A percentile compares a stretch with the other conserved stretches of the same genome.
phyloP scores from a whole-genome alignment of 2,888 invertebrate genomes.

The Coleophora deauratella region DNA sequence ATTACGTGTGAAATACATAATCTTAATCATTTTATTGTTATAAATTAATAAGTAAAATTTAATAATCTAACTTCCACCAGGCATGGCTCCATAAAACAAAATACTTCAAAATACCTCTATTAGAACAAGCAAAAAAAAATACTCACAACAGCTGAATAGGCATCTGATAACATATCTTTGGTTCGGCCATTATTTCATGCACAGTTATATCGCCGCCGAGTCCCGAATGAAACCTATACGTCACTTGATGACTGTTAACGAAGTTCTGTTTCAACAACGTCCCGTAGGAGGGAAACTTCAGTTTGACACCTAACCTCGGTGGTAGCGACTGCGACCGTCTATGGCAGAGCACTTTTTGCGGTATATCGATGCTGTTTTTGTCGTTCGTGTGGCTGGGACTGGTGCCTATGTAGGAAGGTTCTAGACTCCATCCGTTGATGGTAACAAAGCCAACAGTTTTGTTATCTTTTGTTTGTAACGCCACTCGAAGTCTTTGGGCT shows the following conservation, averaged over 20 bases:
- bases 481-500: constrained; percentile 74
- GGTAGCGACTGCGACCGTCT: constrained; percentile 89
- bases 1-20: no score
- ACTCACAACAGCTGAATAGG: constrained; percentile 92
- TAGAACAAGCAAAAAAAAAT: background rate
- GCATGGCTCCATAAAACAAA: no score
- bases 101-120: no score
- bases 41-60: no score
- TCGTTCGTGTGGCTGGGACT: constrained; percentile 79
- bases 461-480: constrained; percentile 74
- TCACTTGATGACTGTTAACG: constrained; percentile 81
- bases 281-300: constrained; percentile 87
- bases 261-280: constrained; percentile 81
- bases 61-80: no score
- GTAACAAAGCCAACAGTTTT: constrained; percentile 89
- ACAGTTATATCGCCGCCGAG: constrained; percentile 94
- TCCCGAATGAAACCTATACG: constrained; percentile 92
- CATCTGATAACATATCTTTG: constrained; percentile 86
- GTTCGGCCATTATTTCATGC: constrained; percentile 94
- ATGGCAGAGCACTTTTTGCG: constrained; percentile 50
- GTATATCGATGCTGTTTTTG: constrained; percentile 50
- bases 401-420: constrained; percentile 81
- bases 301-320: constrained; percentile 84
- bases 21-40: no score
- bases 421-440: constrained; percentile 89